These are phyloP conservation scores for Babylonia areolata DNA, from an alignment of 1,140 invertebrate species.

Conservation along the genomic window DNA sequence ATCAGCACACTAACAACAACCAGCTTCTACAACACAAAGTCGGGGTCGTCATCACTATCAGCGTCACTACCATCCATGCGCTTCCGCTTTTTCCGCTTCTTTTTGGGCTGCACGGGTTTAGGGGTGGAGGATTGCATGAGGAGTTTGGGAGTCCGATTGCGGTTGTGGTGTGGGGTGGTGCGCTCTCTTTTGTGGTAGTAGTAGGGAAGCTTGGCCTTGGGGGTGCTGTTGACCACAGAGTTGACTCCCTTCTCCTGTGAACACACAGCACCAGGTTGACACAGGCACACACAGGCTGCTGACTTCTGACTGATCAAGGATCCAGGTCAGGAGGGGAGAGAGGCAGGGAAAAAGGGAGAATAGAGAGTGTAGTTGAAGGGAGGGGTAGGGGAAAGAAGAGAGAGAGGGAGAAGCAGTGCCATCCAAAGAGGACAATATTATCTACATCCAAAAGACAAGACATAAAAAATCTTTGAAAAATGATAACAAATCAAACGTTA, in stretches of 20 bases:
- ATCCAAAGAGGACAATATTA: too few relatives aligned
- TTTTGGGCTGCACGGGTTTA: constrained; percentile 53
- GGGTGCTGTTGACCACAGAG: constrained; percentile 24
- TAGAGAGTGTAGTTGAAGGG: too few relatives aligned
- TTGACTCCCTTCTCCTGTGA: constrained; percentile 39
- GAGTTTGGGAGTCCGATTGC: constrained; percentile 38
- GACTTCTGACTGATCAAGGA: too few relatives aligned
- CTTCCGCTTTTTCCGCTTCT: constrained; percentile 65
- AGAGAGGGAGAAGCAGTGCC: too few relatives aligned
- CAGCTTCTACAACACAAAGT: constrained; percentile 59
- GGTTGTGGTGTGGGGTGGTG: constrained; percentile 48
- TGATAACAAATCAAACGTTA: too few relatives aligned
- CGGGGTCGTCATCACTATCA: constrained; percentile 70
- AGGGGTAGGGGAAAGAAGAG: too few relatives aligned
- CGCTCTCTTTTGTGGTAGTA: constrained; percentile 33
- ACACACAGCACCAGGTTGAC: background rate
- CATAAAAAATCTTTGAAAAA: too few relatives aligned
- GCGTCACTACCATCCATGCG: constrained; percentile 62
- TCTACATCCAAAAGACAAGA: too few relatives aligned
- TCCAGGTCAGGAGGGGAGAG: too few relatives aligned
- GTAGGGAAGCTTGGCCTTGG: constrained; percentile 41
- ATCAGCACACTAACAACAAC: constrained; percentile 16
- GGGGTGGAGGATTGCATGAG: constrained; percentile 41
- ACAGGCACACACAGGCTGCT: too few relatives aligned
- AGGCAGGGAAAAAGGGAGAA: too few relatives aligned